Conservation (phyloP, 2,113 vertebrate species). For the Macquaria ambigua region DNA sequence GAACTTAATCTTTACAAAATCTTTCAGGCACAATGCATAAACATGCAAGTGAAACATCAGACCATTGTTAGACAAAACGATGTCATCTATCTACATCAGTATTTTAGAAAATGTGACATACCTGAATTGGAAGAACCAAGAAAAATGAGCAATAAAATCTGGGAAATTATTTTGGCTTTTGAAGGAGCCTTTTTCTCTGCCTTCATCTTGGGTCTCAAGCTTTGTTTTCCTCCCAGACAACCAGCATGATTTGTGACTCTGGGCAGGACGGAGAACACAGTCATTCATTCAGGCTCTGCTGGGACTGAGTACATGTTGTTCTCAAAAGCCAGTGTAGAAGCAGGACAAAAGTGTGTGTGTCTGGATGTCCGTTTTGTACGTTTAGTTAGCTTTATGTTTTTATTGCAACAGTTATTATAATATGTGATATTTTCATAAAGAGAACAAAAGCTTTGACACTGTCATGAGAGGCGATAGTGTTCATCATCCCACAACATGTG, state of each 20-base stretch:
- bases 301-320: constrained; percentile 84
- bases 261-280: constrained; percentile 87
- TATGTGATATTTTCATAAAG: background rate
- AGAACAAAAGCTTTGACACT: background rate
- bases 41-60: background rate
- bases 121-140: constrained; percentile 84
- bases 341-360: constrained; percentile 58
- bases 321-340: constrained; percentile 51
- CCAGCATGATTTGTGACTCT: constrained; percentile 90
- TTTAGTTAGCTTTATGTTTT: background rate
- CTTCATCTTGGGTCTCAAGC: constrained; percentile 90
- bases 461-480: background rate
- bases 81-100: background rate
- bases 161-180: constrained; percentile 72
- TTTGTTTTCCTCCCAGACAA: constrained; percentile 84
- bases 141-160: constrained; percentile 80
- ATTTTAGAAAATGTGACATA: constrained; percentile 72
- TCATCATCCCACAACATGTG: background rate
- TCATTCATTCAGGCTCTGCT: constrained; percentile 83
- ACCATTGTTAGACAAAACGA: background rate
- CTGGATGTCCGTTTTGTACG: constrained; percentile 1
- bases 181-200: constrained; percentile 83
- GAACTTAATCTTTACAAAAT: background rate
- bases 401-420: background rate
- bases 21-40: background rate